phyloP scores from a whole-genome alignment of 1,140 invertebrate species.

The Trialeurodes vaporariorum region DNA sequence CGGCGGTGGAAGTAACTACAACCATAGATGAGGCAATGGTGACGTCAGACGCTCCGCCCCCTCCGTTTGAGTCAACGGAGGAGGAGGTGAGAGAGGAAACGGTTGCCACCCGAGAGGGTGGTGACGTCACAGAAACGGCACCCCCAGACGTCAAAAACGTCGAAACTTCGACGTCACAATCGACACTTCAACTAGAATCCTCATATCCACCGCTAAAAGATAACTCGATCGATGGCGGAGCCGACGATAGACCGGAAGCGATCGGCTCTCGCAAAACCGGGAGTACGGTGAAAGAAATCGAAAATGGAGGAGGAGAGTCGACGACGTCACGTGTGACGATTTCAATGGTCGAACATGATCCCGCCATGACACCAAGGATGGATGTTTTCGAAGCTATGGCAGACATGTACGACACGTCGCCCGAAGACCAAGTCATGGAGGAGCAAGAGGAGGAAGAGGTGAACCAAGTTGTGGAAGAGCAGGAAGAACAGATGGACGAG shows the following conservation, averaged over 20 bases:
- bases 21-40: no score
- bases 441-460: conserved; percentile 15
- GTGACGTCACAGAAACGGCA: background rate
- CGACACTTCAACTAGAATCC: background rate
- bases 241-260: background rate
- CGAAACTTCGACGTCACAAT: background rate
- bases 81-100: no score
- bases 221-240: background rate
- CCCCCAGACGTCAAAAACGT: no score
- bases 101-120: background rate
- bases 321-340: background rate
- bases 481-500: conserved; percentile 10
- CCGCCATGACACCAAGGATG: background rate
- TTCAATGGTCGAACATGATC: background rate
- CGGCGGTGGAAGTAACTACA: no score
- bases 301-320: no score
- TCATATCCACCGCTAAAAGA: background rate
- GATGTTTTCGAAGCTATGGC: conserved; percentile 1
- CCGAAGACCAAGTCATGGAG: background rate
- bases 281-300: background rate
- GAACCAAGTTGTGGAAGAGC: no score
- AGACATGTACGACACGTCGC: background rate
- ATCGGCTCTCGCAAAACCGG: background rate
- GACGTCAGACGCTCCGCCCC: no score
- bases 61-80: no score